phyloP scores from a whole-genome alignment of 2,888 invertebrate species.

The Cerceris ruficornis region DNA sequence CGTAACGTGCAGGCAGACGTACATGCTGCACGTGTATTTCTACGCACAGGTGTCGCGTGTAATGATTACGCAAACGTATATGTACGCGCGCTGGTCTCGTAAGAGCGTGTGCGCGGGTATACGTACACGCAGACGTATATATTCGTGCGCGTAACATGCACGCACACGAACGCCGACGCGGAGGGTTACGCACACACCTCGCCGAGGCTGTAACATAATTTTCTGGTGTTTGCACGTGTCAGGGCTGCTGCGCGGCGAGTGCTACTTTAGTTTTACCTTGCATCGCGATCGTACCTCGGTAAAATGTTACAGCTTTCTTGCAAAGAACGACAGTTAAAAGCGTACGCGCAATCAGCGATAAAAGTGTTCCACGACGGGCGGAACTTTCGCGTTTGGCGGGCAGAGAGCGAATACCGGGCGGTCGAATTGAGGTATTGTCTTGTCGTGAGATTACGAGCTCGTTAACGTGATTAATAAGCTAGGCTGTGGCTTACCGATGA shows the following conservation, averaged over 20 bases:
- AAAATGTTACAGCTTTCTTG: slow-evolving; percentile 35
- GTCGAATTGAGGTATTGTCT: background rate
- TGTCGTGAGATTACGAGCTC: background rate
- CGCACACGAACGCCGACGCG: slow-evolving; percentile 22
- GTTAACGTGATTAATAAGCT: slow-evolving; percentile 5
- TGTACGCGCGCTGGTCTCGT: too few relatives aligned
- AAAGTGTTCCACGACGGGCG: slow-evolving; percentile 9
- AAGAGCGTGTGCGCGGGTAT: too few relatives aligned
- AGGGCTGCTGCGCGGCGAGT: slow-evolving; percentile 60
- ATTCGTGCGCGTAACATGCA: slow-evolving; percentile 10
- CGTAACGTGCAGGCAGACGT: too few relatives aligned
- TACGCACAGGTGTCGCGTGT: too few relatives aligned
- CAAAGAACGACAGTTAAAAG: slow-evolving; percentile 6
- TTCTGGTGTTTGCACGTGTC: slow-evolving; percentile 73
- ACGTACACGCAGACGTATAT: background rate
- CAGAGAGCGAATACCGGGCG: background rate
- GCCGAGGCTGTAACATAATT: slow-evolving; percentile 68
- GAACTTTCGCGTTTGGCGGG: slow-evolving; percentile 15
- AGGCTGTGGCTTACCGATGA: too few relatives aligned
- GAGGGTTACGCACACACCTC: slow-evolving; percentile 48
- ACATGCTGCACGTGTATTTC: too few relatives aligned
- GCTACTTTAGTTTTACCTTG: slow-evolving; percentile 47
- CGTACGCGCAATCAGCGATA: slow-evolving; percentile 16
- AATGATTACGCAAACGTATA: too few relatives aligned
- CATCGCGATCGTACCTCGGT: slow-evolving; percentile 16